Percentiles rank a stretch among this genome's conserved stretches.
Conservation (phyloP, 2,888 invertebrate species). For the Elegia similella region DNA sequence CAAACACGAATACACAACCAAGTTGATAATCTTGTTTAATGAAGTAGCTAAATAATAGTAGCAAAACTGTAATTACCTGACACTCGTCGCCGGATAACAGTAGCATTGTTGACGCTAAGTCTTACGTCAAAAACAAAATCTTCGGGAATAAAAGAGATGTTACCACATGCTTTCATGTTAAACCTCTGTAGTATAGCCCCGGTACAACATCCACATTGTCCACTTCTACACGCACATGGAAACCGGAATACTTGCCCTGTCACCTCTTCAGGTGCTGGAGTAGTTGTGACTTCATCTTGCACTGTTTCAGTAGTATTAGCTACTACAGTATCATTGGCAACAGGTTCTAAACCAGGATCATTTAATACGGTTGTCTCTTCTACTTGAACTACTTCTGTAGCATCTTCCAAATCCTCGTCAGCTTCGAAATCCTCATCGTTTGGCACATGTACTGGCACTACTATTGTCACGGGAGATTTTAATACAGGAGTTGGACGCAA, state of each 20-base stretch:
- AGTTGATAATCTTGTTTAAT: too few relatives aligned
- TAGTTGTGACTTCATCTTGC: constrained; percentile 39
- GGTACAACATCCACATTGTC: constrained; percentile 87
- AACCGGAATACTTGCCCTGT: constrained; percentile 75
- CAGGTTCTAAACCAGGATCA: constrained; percentile 30
- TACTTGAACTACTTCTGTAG: constrained; percentile 33
- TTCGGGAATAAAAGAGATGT: constrained; percentile 89
- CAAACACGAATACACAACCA: too few relatives aligned
- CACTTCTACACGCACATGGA: constrained; percentile 83
- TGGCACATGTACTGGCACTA: constrained; percentile 66
- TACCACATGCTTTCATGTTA: constrained; percentile 89
- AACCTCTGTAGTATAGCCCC: constrained; percentile 83
- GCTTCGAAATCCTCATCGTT: constrained; percentile 43
- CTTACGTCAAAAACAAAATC: constrained; percentile 90
- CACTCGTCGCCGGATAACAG: constrained; percentile 86
- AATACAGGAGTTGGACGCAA: constrained; percentile 62
- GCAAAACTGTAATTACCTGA: constrained; percentile 81
- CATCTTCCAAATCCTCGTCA: constrained; percentile 38
- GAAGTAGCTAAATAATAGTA: too few relatives aligned
- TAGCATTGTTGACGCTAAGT: constrained; percentile 86
- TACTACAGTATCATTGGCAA: constrained; percentile 31
- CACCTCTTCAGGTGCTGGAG: constrained; percentile 42
- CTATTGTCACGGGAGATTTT: constrained; percentile 64
- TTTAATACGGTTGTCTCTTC: constrained; percentile 28
- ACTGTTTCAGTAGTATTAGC: constrained; percentile 39